phyloP scores from a whole-genome alignment of 1,140 invertebrate species.

The Hyposmocoma kahamanoa region DNA sequence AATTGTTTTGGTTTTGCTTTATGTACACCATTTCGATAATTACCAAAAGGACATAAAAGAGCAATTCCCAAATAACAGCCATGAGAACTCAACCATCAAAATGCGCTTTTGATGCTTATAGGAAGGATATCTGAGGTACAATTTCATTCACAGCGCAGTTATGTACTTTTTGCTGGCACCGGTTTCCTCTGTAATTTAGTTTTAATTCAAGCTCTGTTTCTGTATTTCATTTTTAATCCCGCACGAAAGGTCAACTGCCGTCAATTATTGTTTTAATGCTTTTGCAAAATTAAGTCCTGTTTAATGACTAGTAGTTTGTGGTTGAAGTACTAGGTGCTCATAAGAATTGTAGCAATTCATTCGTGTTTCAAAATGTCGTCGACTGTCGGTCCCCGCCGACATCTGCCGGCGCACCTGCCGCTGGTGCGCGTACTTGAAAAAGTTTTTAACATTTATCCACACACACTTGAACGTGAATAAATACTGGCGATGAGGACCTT shows the following conservation, averaged over 20 bases:
- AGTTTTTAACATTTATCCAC: slow-evolving; percentile 39
- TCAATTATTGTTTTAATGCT: not conserved
- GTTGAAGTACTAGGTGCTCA: not conserved
- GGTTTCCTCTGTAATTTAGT: not conserved
- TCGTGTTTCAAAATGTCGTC: not conserved
- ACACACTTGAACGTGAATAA: not conserved
- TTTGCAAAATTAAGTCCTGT: slow-evolving; percentile 1
- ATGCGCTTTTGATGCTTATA: slow-evolving; percentile 18
- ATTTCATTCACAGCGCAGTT: not conserved
- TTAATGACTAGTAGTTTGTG: not conserved
- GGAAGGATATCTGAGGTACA: slow-evolving; percentile 8
- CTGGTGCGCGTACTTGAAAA: slow-evolving; percentile 14
- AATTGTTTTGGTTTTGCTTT: not conserved
- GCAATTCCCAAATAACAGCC: not conserved
- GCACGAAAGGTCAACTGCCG: not conserved
- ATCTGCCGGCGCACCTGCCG: slow-evolving; percentile 55
- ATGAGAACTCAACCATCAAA: slow-evolving; percentile 15
- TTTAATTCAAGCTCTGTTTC: not conserved
- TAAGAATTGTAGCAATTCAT: not conserved
- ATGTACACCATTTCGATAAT: not conserved
- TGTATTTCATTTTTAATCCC: not conserved
- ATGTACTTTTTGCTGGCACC: not conserved
- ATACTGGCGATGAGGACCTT: slow-evolving; percentile 8
- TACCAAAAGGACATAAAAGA: not conserved
- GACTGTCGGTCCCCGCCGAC: slow-evolving; percentile 19